Conservation (phyloP, 2,888 invertebrate species). For the Tryphoninae sp. region DNA sequence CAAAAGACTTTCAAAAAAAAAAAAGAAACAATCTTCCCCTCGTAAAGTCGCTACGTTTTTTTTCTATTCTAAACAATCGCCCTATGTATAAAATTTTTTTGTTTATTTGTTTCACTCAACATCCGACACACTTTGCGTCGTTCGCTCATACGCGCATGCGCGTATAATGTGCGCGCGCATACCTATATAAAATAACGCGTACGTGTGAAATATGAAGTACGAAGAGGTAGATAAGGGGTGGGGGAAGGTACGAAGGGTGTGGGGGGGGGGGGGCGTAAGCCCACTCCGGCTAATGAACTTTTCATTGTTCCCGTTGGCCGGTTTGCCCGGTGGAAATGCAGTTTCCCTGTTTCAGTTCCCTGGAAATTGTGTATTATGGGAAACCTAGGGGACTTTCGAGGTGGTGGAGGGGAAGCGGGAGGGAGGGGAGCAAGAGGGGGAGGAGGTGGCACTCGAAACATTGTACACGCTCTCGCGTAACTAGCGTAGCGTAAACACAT, state of each 20-base stretch:
- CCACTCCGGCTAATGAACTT: conserved; percentile 63
- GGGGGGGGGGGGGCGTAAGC: background rate
- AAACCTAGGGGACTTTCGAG: conserved; percentile 8
- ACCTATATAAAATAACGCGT: too few species aligned
- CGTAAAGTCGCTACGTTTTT: too few species aligned
- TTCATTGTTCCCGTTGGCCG: conserved; percentile 63
- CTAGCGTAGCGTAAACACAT: background rate
- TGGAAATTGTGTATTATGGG: background rate
- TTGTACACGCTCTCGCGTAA: background rate
- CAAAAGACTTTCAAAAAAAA: too few species aligned
- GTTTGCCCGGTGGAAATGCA: conserved; percentile 65
- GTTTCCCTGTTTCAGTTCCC: conserved; percentile 63
- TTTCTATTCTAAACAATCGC: too few species aligned
- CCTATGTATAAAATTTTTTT: too few species aligned
- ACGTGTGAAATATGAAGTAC: background rate
- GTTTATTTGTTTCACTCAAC: too few species aligned
- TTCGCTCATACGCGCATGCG: too few species aligned
- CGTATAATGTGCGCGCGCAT: too few species aligned
- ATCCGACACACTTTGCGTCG: too few species aligned
- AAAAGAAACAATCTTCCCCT: too few species aligned
- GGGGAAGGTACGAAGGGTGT: background rate
- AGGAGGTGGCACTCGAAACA: conserved; percentile 3
- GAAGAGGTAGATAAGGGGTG: background rate
- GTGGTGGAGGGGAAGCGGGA: conserved; percentile 2
- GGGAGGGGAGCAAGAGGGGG: background rate